Percentiles rank a stretch among this genome's conserved stretches.
Conservation (phyloP, 2,888 invertebrate genomes). For the Scaptomyza cyrtandrae region DNA sequence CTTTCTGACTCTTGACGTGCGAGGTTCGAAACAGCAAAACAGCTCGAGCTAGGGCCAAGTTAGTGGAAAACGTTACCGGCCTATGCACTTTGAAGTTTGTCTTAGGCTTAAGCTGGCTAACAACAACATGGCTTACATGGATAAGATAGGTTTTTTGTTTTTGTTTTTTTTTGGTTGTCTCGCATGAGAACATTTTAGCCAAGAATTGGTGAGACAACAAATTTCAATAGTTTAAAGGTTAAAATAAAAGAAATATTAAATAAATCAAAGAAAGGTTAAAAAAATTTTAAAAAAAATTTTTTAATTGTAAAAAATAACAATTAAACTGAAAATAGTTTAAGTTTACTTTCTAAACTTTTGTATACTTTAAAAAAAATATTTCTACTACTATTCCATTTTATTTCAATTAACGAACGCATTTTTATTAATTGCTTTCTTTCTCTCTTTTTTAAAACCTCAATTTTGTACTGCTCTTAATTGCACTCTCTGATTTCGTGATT, state of each 20-base stretch:
- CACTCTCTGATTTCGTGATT: constrained; percentile 35
- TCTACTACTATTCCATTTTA: neutral
- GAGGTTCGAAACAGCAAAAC: constrained; percentile 8
- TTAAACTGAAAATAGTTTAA: too few relatives aligned
- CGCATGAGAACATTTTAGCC: constrained; percentile 20
- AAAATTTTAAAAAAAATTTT: too few relatives aligned
- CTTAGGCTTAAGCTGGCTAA: constrained; percentile 40
- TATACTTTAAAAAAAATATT: neutral
- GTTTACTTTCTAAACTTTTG: neutral
- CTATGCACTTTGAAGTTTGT: constrained; percentile 54
- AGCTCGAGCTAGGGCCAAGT: constrained; percentile 6
- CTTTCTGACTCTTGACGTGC: constrained; percentile 38
- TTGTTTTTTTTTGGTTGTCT: constrained; percentile 2
- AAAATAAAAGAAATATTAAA: neutral
- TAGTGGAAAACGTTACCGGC: constrained; percentile 28
- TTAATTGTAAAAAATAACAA: too few relatives aligned
- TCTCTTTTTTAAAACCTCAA: too few relatives aligned
- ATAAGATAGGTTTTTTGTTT: constrained; percentile 3
- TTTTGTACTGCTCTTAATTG: constrained; percentile 1
- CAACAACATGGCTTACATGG: constrained; percentile 40
- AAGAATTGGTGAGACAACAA: constrained; percentile 9
- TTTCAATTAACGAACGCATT: neutral
- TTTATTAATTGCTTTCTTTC: neutral
- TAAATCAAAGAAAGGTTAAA: neutral
- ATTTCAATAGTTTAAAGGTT: too few relatives aligned